A percentile compares a stretch with the other conserved stretches of the same genome.
Evolutionary conservation across 2,888 invertebrate species (phyloP).

Genomic region (Liopterus haemorrhoidalis): DNA sequence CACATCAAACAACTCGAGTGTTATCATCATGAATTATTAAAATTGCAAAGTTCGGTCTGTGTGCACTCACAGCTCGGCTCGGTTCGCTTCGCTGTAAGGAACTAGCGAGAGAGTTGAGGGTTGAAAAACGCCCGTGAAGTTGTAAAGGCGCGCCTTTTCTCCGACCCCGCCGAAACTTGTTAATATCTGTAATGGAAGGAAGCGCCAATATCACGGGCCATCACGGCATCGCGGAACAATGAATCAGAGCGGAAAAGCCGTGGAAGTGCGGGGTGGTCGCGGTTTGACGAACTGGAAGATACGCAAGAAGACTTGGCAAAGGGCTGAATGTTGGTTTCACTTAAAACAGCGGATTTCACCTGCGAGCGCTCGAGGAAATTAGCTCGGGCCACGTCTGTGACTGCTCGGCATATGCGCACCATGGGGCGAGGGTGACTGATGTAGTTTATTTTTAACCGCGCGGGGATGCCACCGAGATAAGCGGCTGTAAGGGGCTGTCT

Average conservation of each 20-base stretch:
- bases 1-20: conserved; percentile 20
- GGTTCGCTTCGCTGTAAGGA: too few relatives aligned
- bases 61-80: too few relatives aligned
- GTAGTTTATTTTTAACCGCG: too few relatives aligned
- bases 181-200: conserved; percentile 31
- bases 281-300: conserved; percentile 45
- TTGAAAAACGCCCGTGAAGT: too few relatives aligned
- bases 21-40: conserved; percentile 27
- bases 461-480: too few relatives aligned
- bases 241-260: conserved; percentile 30
- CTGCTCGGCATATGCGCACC: too few relatives aligned
- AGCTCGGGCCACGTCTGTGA: background rate
- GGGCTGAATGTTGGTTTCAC: conserved; percentile 1
- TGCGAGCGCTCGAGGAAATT: background rate
- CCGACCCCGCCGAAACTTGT: conserved; percentile 24
- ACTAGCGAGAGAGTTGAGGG: too few relatives aligned
- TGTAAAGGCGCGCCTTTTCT: too few relatives aligned
- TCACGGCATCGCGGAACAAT: conserved; percentile 29
- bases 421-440: too few relatives aligned
- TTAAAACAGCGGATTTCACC: background rate
- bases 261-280: background rate
- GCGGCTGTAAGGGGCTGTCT: too few relatives aligned
- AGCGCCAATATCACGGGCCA: conserved; percentile 30
- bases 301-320: conserved; percentile 37
- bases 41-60: conserved; percentile 26